Evolutionary conservation across 2,113 vertebrate species (phyloP), one percentile per base, ranked within the genome.

Genomic region (Mormoops blainvillei): DNA sequence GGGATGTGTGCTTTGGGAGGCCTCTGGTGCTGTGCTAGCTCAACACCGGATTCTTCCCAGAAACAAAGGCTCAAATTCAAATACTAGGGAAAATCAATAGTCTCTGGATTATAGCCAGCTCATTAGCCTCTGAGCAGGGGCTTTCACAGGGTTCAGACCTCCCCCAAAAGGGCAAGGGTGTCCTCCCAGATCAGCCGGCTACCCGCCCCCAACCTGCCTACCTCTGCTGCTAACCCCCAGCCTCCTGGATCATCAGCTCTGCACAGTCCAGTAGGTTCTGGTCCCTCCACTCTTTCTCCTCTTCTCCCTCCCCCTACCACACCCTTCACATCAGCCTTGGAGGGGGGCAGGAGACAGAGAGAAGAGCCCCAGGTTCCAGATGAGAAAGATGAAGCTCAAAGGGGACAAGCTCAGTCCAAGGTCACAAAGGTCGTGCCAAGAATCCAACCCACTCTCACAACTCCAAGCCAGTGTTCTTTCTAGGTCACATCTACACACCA

Each of bases 11-110:
- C 41, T 45, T 7, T 45, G 43, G 52, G 28, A 20, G 31, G 54
- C 76, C 18, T 19, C 68, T 4, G 70, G 48, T 18, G 16, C 81
- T 9, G 16, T 3, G n/a, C 41, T 9, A 4, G n/a, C 20, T n/a
- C 52, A 11, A 84, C 24, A 33, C 18, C 45, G 45, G n/a, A 19
- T 78, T 89, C 77, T 74, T 52, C 54, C 61, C 31, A n/a, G 68
- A 86, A 90, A 97, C 41, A 33, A 89, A 91, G 50, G 63, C 68
- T 87, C 73, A 36, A 22, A 43, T 54, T 89, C 89, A 96, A 93
- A 85, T 20, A 56, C 38, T 3, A 67, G 70, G 68, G 81, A 96
- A 94, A 95, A 87, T 48, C 95, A 4, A 85, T n/a, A 33, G 81
- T 70, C 45, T 82, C 80, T 71, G 77, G 18, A 74, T 48, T 14